phyloP scores from a whole-genome alignment of 1,140 invertebrate species.

The Aethina tumida region DNA sequence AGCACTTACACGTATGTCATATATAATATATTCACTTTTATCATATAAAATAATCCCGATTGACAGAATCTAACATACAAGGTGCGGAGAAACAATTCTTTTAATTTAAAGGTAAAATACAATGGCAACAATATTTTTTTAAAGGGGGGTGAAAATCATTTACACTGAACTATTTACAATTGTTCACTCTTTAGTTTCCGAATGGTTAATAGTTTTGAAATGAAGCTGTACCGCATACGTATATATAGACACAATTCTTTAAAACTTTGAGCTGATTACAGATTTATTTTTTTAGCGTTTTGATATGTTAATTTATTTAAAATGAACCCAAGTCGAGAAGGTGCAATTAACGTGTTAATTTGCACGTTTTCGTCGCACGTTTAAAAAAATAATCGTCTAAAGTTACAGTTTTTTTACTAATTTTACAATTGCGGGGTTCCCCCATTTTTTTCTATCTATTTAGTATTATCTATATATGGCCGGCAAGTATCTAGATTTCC shows the following conservation, averaged over 20 bases:
- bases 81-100: slow-evolving; percentile 11
- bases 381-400: not conserved
- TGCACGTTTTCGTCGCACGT: not conserved
- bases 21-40: slow-evolving; percentile 24
- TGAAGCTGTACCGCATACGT: too few relatives aligned
- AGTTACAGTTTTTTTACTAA: not conserved
- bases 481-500: slow-evolving; percentile 10
- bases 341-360: not conserved
- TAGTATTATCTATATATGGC: slow-evolving; percentile 8
- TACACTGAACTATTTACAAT: too few relatives aligned
- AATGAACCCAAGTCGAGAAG: not conserved
- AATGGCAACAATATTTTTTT: slow-evolving; percentile 11
- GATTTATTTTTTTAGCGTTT: slow-evolving; percentile 8
- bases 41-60: slow-evolving; percentile 23
- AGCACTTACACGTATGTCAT: slow-evolving; percentile 33
- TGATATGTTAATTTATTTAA: slow-evolving; percentile 1
- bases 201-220: too few relatives aligned
- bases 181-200: too few relatives aligned
- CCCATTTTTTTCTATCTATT: not conserved
- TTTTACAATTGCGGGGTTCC: not conserved
- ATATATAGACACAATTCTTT: too few relatives aligned
- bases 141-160: slow-evolving; percentile 6
- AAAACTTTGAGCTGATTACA: too few relatives aligned
- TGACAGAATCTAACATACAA: slow-evolving; percentile 15
- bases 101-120: slow-evolving; percentile 13